These are phyloP conservation scores for Anoplophora glabripennis DNA, from an alignment of 1,140 invertebrate genomes.

Conservation along the genomic window DNA sequence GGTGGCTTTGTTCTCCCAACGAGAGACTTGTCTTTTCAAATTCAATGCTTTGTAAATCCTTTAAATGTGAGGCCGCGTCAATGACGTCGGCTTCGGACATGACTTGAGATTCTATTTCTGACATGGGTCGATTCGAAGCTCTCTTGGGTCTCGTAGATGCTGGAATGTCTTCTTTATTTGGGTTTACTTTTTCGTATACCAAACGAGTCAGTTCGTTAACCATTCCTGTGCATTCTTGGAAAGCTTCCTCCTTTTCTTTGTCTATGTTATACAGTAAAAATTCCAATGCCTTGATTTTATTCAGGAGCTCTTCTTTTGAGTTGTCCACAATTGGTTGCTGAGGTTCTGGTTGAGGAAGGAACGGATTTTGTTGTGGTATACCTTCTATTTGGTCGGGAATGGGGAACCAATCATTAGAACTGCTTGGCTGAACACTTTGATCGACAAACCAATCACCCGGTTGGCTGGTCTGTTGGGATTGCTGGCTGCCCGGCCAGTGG, in stretches of 20 bases:
- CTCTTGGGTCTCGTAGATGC: neutral
- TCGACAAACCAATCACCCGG: too few species aligned
- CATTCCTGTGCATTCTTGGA: conserved; percentile 41
- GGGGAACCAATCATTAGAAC: too few species aligned
- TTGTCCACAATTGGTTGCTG: conserved; percentile 11
- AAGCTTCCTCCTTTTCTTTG: conserved; percentile 40
- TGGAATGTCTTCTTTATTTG: neutral
- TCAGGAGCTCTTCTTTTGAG: conserved; percentile 32
- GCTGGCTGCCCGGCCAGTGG: neutral
- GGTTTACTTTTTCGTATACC: conserved; percentile 29
- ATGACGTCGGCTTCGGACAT: conserved; percentile 18
- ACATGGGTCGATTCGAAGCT: neutral
- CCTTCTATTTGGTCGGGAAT: too few species aligned
- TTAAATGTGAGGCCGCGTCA: conserved; percentile 17
- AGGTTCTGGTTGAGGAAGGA: too few species aligned
- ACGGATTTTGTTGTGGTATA: too few species aligned
- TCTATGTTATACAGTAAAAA: conserved; percentile 45
- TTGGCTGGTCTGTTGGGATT: too few species aligned
- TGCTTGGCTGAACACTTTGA: too few species aligned
- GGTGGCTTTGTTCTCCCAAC: conserved; percentile 28
- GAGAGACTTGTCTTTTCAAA: conserved; percentile 24
- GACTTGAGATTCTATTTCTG: conserved; percentile 33
- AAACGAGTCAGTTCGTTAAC: conserved; percentile 41
- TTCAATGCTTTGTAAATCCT: conserved; percentile 31
- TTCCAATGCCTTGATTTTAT: conserved; percentile 47